Base-by-base conservation (phyloP, 2,797 vertebrate species). In the Cryptoblepharus egeriae region DNA sequence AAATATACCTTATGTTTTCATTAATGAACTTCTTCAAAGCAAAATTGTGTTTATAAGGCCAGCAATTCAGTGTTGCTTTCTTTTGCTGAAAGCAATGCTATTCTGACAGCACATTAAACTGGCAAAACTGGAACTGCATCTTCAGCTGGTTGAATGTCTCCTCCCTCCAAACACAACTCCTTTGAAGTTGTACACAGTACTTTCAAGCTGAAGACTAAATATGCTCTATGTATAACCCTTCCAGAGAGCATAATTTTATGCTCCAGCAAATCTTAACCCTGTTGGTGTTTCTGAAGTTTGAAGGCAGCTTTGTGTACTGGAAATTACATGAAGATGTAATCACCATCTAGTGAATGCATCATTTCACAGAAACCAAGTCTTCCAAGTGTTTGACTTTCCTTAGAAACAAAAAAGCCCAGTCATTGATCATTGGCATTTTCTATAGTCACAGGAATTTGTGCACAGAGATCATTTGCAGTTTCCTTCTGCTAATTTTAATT, bases 141-240 rank as follows among this genome's bases (percentile, higher is more conserved):
- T 57, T 74, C 22, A 74, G 30, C 3, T 58, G 71, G 22, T 16
- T 37, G 24, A 20, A 57, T n/a, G 26, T 42, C 39, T 28, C 15
- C 18, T 60, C 55, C 49, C 49, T 15, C 49, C 49, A 69, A 4
- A 39, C 3, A 1, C 8, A 9, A 3, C 35, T 55, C 3, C 7
- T 28, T 55, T 79, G 52, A 69, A 39, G 49, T 22, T 79, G 9
- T 18, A 42, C 11, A 9, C 1, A 22, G 45, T 42, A 13, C 49
- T 35, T 57, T 79, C 67, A 78, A 12, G 30, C 28, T 22, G 65
- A n/a, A 79, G 42, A 68, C 77, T 58, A 58, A 79, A 79, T 39
- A 39, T 4, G 1, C 65, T 45, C 77, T 68, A 67, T 52, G 30
- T 67, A 55, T 77, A 67, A 26, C 76, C 63, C 35, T 5, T 20